These are phyloP conservation scores for Atrichornis clamosus DNA, from an alignment of 2,113 vertebrate species.

Conservation along the genomic window DNA sequence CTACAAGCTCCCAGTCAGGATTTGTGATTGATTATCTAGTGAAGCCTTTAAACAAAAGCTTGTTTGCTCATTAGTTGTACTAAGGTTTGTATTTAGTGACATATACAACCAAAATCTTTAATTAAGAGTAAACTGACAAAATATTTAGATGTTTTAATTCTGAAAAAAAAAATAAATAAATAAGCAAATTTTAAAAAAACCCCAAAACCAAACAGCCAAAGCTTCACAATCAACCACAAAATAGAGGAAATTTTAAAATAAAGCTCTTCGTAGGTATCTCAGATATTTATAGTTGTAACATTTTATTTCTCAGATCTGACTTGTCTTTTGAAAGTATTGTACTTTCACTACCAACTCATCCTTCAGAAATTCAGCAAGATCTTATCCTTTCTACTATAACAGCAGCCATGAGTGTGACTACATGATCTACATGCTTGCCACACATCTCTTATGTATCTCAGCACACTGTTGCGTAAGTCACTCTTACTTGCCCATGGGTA, in stretches of 20 bases:
- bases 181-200: neutral
- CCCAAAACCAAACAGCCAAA: neutral
- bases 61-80: constrained; percentile 47
- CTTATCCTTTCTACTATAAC: neutral
- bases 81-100: constrained; percentile 23
- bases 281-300: neutral
- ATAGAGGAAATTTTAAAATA: neutral
- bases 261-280: neutral
- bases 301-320: neutral
- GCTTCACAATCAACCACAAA: neutral
- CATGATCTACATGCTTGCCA: neutral
- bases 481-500: neutral
- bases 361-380: neutral
- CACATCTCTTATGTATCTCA: neutral
- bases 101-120: neutral
- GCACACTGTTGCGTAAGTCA: neutral
- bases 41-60: constrained; percentile 17
- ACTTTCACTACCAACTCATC: neutral
- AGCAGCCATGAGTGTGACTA: neutral
- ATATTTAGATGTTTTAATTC: neutral
- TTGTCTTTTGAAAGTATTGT: neutral
- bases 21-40: constrained; percentile 33
- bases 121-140: neutral
- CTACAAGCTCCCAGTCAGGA: neutral
- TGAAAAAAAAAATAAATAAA: neutral